Base-by-base conservation (phyloP, 2,797 vertebrate species). In the Astyanax mexicanus region DNA sequence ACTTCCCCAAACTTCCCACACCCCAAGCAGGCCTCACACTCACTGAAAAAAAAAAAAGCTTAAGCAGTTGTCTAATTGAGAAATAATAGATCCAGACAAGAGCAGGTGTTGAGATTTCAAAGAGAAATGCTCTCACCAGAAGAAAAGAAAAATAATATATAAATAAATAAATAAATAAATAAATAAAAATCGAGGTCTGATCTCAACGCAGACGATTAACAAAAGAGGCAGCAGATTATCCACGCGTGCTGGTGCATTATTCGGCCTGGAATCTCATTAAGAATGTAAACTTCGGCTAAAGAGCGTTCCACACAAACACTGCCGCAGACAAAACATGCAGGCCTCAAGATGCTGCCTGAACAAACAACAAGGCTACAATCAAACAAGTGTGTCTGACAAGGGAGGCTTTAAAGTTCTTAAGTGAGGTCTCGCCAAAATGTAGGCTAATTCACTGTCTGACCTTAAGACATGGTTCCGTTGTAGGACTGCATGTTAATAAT, bases 271-370 rank as follows among this genome's bases (percentile, higher is more conserved):
- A 68, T 61, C 61, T 61, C 37, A 58, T 67, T 54, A 17, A 10
- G 25, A 45, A 60, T 44, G 61, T 71, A 58, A 79, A 60, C 42
- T 51, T 5, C 1, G 45, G n/a, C 1, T 7, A 13, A 52, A 67
- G 15, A 42, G 11, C 25, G 40, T 17, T 32, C 21, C 7, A 40
- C 7, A 38, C 2, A 55, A 61, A 42, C 19, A 64, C 35, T 35
- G 29, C 49, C n/a, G 27, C 3, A 32, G 23, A 27, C 5, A 21
- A 55, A 49, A 51, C 12, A 27, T 0, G 1, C 11, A 38, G 5
- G n/a, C 8, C 58, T 6, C 25, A 64, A 52, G 6, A 29, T 19
- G 37, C 6, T 17, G 35, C 11, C 25, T 4, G 27, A 49, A 47
- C 5, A 37, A 55, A 25, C 5, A 9, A 12, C 62, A 69, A 29